phyloP scores from a whole-genome alignment of 2,888 invertebrate species.

The Escarpia spicata region DNA sequence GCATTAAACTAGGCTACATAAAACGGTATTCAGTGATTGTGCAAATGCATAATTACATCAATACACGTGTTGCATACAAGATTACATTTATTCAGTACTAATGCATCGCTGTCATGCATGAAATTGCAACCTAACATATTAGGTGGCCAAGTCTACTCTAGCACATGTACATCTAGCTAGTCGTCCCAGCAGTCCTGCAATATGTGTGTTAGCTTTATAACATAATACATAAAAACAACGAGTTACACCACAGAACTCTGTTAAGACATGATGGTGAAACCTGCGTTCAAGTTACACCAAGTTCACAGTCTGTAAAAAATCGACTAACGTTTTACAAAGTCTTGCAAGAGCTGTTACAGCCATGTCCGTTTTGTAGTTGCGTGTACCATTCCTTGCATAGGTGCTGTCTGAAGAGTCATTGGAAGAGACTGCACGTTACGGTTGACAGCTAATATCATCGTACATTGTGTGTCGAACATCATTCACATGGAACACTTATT shows the following conservation, averaged over 20 bases:
- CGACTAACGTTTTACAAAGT: neutral
- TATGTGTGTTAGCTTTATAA: neutral
- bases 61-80: too few species aligned
- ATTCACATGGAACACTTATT: neutral
- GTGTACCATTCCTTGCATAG: neutral
- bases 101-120: too few species aligned
- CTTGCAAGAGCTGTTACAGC: neutral
- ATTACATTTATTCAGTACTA: too few species aligned
- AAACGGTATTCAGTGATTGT: too few species aligned
- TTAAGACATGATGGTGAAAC: neutral
- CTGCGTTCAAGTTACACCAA: neutral
- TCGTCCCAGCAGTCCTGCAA: neutral
- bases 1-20: too few species aligned
- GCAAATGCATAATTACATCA: too few species aligned
- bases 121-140: too few species aligned
- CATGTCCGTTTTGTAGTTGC: neutral
- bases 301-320: neutral
- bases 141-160: neutral
- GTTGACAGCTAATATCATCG: neutral
- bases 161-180: neutral
- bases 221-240: neutral
- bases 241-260: neutral
- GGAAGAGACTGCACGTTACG: neutral
- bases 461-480: neutral
- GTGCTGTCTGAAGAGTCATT: neutral